These are phyloP conservation scores for Antennarius maculatus DNA, from an alignment of 2,797 vertebrate species.

Conservation along the genomic window DNA sequence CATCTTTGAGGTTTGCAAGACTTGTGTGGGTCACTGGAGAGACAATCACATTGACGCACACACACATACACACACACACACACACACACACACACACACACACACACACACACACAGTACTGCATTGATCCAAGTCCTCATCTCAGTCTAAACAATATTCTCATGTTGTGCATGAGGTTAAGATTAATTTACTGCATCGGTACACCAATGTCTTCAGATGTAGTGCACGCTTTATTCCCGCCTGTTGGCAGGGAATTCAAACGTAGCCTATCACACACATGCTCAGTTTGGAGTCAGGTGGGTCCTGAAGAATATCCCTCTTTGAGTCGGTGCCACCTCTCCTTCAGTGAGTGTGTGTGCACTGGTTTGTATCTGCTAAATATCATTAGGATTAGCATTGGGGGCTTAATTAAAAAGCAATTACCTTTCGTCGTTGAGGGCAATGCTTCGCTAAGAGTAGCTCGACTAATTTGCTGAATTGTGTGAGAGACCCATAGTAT, in stretches of 20 bases:
- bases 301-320: slow-evolving; percentile 46
- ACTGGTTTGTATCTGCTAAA: slow-evolving; percentile 67
- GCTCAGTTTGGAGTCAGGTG: slow-evolving; percentile 42
- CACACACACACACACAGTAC: neutral
- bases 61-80: neutral
- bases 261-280: slow-evolving; percentile 51
- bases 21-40: slow-evolving; percentile 46
- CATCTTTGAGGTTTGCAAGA: slow-evolving; percentile 36
- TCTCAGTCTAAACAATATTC: slow-evolving; percentile 44
- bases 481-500: slow-evolving; percentile 56
- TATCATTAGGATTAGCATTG: slow-evolving; percentile 78
- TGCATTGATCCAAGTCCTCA: slow-evolving; percentile 43
- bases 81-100: no score
- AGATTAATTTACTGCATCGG: slow-evolving; percentile 55
- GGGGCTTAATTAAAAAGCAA: slow-evolving; percentile 83
- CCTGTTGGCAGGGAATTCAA: slow-evolving; percentile 45
- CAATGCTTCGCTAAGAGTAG: slow-evolving; percentile 57
- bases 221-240: slow-evolving; percentile 25
- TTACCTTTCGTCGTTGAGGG: slow-evolving; percentile 76
- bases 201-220: slow-evolving; percentile 51
- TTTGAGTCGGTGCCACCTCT: slow-evolving; percentile 27
- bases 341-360: slow-evolving; percentile 20
- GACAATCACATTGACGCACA: slow-evolving; percentile 2
- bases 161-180: slow-evolving; percentile 28
- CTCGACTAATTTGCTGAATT: slow-evolving; percentile 61